Conservation (phyloP, 2,113 vertebrate genomes). For the Petrocephalus microphthalmus region DNA sequence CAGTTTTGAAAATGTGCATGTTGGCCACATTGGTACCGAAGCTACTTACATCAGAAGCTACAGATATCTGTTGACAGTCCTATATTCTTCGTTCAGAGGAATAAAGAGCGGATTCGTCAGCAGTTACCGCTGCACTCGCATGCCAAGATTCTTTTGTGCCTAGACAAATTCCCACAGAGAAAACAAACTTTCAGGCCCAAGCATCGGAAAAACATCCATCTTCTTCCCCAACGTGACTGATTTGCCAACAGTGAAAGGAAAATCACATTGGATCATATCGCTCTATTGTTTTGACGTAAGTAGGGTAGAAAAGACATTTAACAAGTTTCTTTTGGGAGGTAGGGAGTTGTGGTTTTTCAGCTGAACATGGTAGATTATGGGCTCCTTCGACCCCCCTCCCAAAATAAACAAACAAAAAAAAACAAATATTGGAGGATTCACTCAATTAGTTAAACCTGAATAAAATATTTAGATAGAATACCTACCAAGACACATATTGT, state of each 20-base stretch:
- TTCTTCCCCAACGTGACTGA: conserved; percentile 20
- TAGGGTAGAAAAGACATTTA: conserved; percentile 47
- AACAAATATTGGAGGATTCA: conserved; percentile 40
- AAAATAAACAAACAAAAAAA: background rate
- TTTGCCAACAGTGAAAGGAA: conserved; percentile 47
- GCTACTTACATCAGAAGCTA: background rate
- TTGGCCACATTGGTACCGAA: background rate
- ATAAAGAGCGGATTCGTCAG: background rate
- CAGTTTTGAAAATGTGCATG: background rate
- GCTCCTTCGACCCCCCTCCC: conserved; percentile 34
- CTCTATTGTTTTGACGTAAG: conserved; percentile 58
- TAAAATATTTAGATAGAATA: conserved; percentile 18
- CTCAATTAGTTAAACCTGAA: conserved; percentile 9
- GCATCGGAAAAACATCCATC: conserved; percentile 23
- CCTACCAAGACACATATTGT: background rate
- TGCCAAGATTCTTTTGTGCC: background rate
- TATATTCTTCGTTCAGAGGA: background rate
- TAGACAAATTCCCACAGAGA: background rate
- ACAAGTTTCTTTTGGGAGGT: conserved; percentile 34
- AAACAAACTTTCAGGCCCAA: conserved; percentile 29
- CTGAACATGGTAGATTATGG: conserved; percentile 42
- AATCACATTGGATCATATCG: conserved; percentile 40
- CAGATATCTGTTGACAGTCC: background rate
- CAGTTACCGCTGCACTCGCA: background rate
- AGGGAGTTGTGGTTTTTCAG: conserved; percentile 33